phyloP scores from a whole-genome alignment of 2,797 vertebrate species.

The Zonotrichia albicollis region DNA sequence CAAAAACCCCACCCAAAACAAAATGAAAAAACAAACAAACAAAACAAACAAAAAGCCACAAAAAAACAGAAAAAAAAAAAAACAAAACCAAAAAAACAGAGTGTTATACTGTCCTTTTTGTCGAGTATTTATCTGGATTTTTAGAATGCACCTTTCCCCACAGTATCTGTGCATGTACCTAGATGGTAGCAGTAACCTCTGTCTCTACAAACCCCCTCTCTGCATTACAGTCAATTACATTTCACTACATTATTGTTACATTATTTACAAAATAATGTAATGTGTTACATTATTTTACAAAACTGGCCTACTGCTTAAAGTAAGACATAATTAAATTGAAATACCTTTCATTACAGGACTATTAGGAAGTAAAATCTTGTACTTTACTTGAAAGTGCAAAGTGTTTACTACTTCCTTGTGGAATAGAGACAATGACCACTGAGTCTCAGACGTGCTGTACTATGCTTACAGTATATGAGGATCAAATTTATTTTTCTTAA shows the following conservation, averaged over 20 bases:
- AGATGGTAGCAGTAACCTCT: rapidly evolving
- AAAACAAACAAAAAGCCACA: too few species aligned
- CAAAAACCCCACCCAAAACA: too few species aligned
- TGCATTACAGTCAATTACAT: background rate
- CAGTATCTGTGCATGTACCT: background rate
- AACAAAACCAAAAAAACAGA: too few species aligned
- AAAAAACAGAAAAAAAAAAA: too few species aligned
- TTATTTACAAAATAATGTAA: background rate
- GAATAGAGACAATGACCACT: background rate
- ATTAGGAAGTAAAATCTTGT: background rate
- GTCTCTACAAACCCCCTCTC: background rate
- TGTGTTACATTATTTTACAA: background rate
- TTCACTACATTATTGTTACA: background rate
- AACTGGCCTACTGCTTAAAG: background rate
- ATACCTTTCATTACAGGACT: background rate
- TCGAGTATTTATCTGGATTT: background rate
- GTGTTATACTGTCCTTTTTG: background rate
- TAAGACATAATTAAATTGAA: background rate
- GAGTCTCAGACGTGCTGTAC: background rate
- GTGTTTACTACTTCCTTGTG: background rate
- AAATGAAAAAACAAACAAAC: rapidly evolving
- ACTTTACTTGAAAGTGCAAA: background rate
- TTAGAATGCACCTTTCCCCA: background rate
- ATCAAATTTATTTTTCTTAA: background rate
- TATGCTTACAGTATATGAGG: background rate